These are phyloP conservation scores for Scalopus aquaticus DNA, from an alignment of 2,113 vertebrate species.

Conservation along the genomic window DNA sequence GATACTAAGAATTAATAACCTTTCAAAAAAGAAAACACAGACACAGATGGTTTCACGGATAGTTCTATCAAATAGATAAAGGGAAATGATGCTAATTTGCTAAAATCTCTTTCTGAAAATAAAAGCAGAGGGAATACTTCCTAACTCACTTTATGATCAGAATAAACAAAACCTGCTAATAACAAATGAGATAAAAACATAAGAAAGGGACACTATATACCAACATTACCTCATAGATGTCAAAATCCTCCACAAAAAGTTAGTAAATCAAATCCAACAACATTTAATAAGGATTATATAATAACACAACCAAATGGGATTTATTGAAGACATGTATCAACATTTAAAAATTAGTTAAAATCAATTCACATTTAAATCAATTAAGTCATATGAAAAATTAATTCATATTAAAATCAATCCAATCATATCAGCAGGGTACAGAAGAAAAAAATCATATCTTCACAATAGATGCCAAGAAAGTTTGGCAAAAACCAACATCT, in stretches of 20 bases:
- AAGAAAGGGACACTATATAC: not conserved
- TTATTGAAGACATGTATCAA: not conserved
- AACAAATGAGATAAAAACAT: not conserved
- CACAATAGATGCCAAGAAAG: not conserved
- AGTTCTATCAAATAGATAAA: not conserved
- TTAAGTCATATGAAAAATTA: too few species aligned
- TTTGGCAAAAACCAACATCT: not conserved
- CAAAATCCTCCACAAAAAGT: conserved; percentile 33
- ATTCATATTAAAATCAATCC: not conserved
- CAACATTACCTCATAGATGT: not conserved
- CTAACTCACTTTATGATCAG: not conserved
- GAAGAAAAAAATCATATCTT: not conserved
- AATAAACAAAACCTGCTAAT: not conserved
- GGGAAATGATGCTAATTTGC: conserved; percentile 4
- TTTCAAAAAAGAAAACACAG: not conserved
- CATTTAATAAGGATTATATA: not conserved
- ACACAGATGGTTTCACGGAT: not conserved
- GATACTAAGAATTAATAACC: conserved; percentile 22
- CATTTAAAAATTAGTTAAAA: not conserved
- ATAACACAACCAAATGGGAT: not conserved
- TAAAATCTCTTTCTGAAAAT: conserved; percentile 5
- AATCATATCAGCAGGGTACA: not conserved
- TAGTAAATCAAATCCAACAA: not conserved
- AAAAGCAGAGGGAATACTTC: not conserved
- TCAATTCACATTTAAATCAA: too few species aligned